These are phyloP conservation scores for Antheraea mylitta DNA, from an alignment of 1,140 invertebrate species.

Conservation along the genomic window DNA sequence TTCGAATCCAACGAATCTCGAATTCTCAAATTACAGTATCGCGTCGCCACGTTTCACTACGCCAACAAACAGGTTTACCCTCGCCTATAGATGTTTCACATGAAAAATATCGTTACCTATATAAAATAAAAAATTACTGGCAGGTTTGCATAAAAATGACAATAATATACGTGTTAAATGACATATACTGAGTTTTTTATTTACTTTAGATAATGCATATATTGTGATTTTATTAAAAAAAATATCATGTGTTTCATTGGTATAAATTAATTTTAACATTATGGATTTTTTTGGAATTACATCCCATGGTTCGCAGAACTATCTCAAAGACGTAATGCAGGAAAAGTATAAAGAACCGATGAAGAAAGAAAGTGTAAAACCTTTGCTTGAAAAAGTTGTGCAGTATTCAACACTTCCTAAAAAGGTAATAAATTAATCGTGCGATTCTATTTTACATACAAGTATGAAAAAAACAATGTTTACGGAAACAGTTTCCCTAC, in stretches of 20 bases:
- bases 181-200: too few relatives aligned
- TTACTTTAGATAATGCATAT: too few relatives aligned
- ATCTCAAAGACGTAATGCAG: constrained; percentile 54
- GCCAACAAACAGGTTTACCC: too few relatives aligned
- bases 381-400: constrained; percentile 45
- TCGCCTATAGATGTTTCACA: too few relatives aligned
- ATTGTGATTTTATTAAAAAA: background rate
- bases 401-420: constrained; percentile 39
- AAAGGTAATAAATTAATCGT: constrained; percentile 25
- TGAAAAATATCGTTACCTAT: too few relatives aligned
- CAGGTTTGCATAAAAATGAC: too few relatives aligned
- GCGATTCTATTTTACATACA: background rate
- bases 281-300: constrained; percentile 70
- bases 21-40: too few relatives aligned
- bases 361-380: constrained; percentile 44
- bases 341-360: constrained; percentile 51
- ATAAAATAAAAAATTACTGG: too few relatives aligned
- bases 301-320: constrained; percentile 60
- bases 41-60: too few relatives aligned
- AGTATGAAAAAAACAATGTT: background rate
- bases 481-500: background rate
- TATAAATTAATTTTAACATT: background rate
- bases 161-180: too few relatives aligned
- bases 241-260: background rate
- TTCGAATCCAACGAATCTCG: too few relatives aligned